phyloP scores from a whole-genome alignment of 2,888 invertebrate species.

The Fragum whitleyi region DNA sequence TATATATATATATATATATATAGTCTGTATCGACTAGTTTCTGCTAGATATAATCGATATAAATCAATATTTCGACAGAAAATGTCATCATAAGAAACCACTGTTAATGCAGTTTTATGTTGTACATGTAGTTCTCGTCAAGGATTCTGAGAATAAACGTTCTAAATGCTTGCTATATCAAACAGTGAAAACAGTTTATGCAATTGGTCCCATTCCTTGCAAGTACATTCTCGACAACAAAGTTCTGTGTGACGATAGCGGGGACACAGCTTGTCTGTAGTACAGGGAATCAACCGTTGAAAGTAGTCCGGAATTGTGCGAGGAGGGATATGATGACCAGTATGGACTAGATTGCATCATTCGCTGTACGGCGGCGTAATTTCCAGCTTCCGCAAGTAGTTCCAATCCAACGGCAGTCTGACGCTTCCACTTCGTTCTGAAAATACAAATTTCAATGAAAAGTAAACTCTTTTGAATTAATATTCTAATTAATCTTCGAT shows the following conservation, averaged over 20 bases:
- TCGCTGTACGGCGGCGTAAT: conserved; percentile 98
- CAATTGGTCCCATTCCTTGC: conserved; percentile 62
- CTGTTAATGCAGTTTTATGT: too few relatives aligned
- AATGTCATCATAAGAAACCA: too few relatives aligned
- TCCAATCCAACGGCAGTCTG: conserved; percentile 99
- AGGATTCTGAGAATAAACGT: too few relatives aligned
- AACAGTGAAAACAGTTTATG: conserved; percentile 18
- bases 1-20: too few relatives aligned
- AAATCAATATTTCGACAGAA: too few relatives aligned
- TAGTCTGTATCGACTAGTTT: too few relatives aligned
- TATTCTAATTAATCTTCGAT: too few relatives aligned
- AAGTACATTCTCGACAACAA: conserved; percentile 67
- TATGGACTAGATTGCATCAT: conserved; percentile 86
- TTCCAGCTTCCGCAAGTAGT: conserved; percentile 98
- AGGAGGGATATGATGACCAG: conserved; percentile 79
- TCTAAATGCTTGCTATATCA: not conserved
- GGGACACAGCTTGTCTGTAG: conserved; percentile 59
- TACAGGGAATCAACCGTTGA: conserved; percentile 60
- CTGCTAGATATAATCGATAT: too few relatives aligned
- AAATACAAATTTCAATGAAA: conserved; percentile 57
- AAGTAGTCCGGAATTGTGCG: conserved; percentile 38
- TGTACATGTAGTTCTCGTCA: too few relatives aligned
- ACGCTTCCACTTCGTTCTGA: conserved; percentile 99
- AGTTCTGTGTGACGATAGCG: conserved; percentile 62
- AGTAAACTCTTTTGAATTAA: too few relatives aligned